phyloP scores from a whole-genome alignment of 2,888 invertebrate species.

The Acleris holmiana region DNA sequence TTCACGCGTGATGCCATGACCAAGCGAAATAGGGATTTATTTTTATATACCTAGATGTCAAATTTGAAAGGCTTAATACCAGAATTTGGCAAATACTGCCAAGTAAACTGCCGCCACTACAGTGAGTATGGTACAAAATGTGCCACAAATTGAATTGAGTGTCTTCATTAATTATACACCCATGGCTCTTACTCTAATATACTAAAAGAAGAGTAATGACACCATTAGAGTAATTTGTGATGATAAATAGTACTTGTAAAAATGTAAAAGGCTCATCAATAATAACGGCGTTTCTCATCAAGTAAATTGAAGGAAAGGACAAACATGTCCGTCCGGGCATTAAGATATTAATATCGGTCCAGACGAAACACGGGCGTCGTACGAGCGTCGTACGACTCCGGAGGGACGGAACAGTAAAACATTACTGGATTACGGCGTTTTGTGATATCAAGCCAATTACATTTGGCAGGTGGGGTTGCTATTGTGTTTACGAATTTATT shows the following conservation, averaged over 20 bases:
- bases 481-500: too few relatives aligned
- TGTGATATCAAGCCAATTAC: conserved; percentile 13
- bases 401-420: conserved; percentile 28
- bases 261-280: conserved; percentile 62
- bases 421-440: not conserved
- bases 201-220: conserved; percentile 26
- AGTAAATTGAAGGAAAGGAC: conserved; percentile 63
- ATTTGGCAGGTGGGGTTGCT: not conserved
- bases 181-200: not conserved
- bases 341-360: conserved; percentile 70
- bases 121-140: too few relatives aligned
- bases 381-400: conserved; percentile 30
- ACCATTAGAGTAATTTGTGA: conserved; percentile 50
- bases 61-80: too few relatives aligned
- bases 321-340: conserved; percentile 50
- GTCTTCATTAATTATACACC: too few relatives aligned
- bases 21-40: too few relatives aligned
- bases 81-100: too few relatives aligned
- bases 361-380: conserved; percentile 48
- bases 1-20: too few relatives aligned
- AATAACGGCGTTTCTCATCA: conserved; percentile 62
- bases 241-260: conserved; percentile 53
- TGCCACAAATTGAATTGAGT: too few relatives aligned
- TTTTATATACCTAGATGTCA: too few relatives aligned
- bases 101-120: too few relatives aligned